Evolutionary conservation across 2,888 invertebrate genomes (phyloP).

Genomic region (Agonopterix heracliana): DNA sequence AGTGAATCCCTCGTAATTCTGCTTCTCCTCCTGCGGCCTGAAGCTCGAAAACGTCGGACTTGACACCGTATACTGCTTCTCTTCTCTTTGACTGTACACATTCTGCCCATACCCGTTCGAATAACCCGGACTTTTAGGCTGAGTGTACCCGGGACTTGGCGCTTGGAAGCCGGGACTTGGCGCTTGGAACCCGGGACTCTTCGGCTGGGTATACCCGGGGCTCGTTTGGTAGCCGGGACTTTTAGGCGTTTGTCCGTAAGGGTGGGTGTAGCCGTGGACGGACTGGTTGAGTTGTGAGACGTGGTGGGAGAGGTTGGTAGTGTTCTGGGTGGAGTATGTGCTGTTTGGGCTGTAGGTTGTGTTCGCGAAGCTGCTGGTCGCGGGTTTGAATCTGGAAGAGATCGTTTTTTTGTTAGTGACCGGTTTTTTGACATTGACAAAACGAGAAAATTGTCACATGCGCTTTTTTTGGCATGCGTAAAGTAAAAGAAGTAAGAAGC

Average conservation of each 20-base stretch:
- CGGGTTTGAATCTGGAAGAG: slow-evolving; percentile 50
- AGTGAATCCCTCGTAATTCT: slow-evolving; percentile 80
- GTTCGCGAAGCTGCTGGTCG: slow-evolving; percentile 61
- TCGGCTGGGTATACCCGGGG: neutral
- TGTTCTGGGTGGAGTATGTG: slow-evolving; percentile 40
- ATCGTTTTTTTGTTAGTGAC: neutral
- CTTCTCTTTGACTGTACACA: slow-evolving; percentile 35
- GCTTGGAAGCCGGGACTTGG: neutral
- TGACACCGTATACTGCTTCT: slow-evolving; percentile 46
- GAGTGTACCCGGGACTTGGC: slow-evolving; percentile 1
- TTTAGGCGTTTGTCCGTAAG: slow-evolving; percentile 5
- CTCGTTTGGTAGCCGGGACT: slow-evolving; percentile 8
- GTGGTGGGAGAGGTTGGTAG: slow-evolving; percentile 36
- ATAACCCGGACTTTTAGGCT: neutral
- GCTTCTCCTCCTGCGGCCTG: slow-evolving; percentile 60
- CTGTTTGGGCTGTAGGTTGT: slow-evolving; percentile 67
- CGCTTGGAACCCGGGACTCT: slow-evolving; percentile 10
- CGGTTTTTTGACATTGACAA: neutral
- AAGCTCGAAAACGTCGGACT: slow-evolving; percentile 65
- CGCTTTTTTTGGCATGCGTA: too few species aligned
- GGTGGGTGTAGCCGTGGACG: slow-evolving; percentile 31
- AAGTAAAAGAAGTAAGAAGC: too few species aligned
- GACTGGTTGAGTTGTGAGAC: slow-evolving; percentile 48
- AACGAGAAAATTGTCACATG: too few species aligned
- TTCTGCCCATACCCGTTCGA: slow-evolving; percentile 26